Base-by-base conservation (phyloP, 2,888 invertebrate species). In the Bembecia ichneumoniformis region DNA sequence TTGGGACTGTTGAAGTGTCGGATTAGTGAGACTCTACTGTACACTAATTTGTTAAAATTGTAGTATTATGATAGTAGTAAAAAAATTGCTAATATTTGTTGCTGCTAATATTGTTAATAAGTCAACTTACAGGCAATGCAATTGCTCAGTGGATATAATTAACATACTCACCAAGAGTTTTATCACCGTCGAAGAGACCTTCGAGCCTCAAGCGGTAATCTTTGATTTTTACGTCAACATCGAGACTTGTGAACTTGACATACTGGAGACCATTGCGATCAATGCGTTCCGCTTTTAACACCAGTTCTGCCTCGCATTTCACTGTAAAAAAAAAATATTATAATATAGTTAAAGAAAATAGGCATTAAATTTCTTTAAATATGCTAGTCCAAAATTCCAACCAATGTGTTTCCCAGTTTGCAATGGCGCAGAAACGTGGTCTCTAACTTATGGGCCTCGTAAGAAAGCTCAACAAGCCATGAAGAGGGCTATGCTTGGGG, bases 131-230 rank as follows among this genome's bases (percentile, higher is more conserved):
- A 35, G 7, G 11, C 35, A 35, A 35, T 7, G 35, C 35, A 35
- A 35, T 36, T 36, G 36, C n/a, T 4, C 3, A n/a, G 13, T 36
- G 36, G n/a, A 40, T 7, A 28, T 28, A 28, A 28, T 28, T 28
- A 28, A 2, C 7, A n/a, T 11, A 11, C 48, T 75, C 71, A 88
- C 91, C 90, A 46, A 91, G 75, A 43, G 80, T 71, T 59, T 86
- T 87, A 60, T 91, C 90, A 5, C 90, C 90, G 14, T 88, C 87
- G 70, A 91, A 91, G 11, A 91, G 82, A 48, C 91, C 90, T 0
- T 90, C 88, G 0, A 92, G 74, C 40, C 72, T 64, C 36, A 91
- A 62, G 34, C 72, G 71, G 60, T 90, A 91, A 60, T 90, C 89
- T 49, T 86, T 88, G 40, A 91, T 74, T 55, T 77, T 87, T 57